Conservation (phyloP, 2,113 vertebrate genomes). For the Caretta caretta region DNA sequence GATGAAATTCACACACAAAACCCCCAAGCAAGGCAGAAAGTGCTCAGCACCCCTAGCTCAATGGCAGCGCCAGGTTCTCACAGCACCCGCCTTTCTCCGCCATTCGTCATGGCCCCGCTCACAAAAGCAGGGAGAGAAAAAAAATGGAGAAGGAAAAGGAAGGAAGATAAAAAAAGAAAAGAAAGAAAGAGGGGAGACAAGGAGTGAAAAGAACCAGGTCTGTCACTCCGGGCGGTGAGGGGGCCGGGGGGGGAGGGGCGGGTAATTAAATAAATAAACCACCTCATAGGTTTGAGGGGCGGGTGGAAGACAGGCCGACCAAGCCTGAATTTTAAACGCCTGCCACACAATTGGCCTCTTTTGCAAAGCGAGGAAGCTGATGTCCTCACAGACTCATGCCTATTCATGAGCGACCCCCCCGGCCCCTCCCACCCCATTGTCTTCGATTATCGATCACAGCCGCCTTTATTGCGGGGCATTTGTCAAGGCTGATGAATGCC, state of each 20-base stretch:
- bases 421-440: slow-evolving; percentile 71
- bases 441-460: slow-evolving; percentile 60
- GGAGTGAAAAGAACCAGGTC: slow-evolving; percentile 65
- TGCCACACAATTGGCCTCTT: slow-evolving; percentile 67
- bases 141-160: slow-evolving; percentile 71
- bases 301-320: slow-evolving; percentile 59
- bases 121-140: slow-evolving; percentile 73
- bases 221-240: not conserved
- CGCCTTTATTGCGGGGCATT: slow-evolving; percentile 66
- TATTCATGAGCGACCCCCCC: slow-evolving; percentile 59
- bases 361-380: slow-evolving; percentile 69
- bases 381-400: slow-evolving; percentile 63
- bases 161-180: slow-evolving; percentile 39
- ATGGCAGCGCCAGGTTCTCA: slow-evolving; percentile 68
- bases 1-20: accelerated
- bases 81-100: slow-evolving; percentile 74
- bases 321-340: slow-evolving; percentile 72
- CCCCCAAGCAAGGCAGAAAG: not conserved
- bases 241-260: not conserved
- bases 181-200: slow-evolving; percentile 55
- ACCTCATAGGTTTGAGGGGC: slow-evolving; percentile 48
- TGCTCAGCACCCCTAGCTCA: slow-evolving; percentile 65
- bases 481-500: slow-evolving; percentile 65
- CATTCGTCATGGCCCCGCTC: slow-evolving; percentile 68
- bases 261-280: slow-evolving; percentile 72